Evolutionary conservation across 2,888 invertebrate genomes (phyloP).

Genomic region (Nowickia ferox): DNA sequence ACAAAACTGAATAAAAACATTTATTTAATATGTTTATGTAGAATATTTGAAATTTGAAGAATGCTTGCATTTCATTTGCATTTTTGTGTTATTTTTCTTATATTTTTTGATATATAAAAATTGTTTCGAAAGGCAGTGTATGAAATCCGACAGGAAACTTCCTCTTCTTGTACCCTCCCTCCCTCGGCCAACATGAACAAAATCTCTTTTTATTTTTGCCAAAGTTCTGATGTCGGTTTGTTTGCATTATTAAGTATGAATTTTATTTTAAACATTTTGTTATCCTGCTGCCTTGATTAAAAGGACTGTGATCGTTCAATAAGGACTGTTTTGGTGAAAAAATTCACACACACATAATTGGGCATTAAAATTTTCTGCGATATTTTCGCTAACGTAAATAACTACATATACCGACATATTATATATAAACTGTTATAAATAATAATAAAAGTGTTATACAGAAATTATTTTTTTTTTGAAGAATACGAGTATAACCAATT

Average conservation of each 20-base stretch:
- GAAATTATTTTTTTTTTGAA: too few relatives aligned
- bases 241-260: conserved; percentile 25
- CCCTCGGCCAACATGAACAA: conserved; percentile 45
- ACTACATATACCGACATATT: too few relatives aligned
- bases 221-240: conserved; percentile 19
- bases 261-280: conserved; percentile 1
- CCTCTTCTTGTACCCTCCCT: conserved; percentile 7
- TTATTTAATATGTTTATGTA: conserved; percentile 34
- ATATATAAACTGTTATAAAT: too few relatives aligned
- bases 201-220: not conserved
- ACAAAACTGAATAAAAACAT: not conserved
- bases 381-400: too few relatives aligned
- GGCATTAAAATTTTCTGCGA: too few relatives aligned
- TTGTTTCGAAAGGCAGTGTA: conserved; percentile 43
- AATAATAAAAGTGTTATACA: too few relatives aligned
- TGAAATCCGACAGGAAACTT: conserved; percentile 30
- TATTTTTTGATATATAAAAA: conserved; percentile 13
- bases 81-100: conserved; percentile 19
- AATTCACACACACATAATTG: too few relatives aligned
- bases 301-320: not conserved
- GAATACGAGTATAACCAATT: not conserved
- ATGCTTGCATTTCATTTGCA: conserved; percentile 51
- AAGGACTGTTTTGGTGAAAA: not conserved
- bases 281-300: not conserved
- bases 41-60: conserved; percentile 25